Percentiles rank a stretch among this genome's conserved stretches.
Evolutionary conservation across 64 coral and sea anemone genomes (phyloP).

Genomic region (Porites australiensis): DNA sequence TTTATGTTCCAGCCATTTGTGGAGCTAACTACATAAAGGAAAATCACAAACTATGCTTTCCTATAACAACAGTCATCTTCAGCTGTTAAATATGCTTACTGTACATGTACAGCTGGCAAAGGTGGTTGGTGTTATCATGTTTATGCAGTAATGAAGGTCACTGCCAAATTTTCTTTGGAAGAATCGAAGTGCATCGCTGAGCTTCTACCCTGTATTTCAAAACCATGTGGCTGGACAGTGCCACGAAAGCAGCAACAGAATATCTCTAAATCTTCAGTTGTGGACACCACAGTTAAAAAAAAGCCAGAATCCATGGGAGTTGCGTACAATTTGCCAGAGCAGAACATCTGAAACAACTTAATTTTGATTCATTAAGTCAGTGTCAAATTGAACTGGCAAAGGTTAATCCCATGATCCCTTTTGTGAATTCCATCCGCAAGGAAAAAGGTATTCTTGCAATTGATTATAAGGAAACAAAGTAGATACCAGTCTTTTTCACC

Average conservation of each 20-base stretch:
- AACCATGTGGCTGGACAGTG: neutral
- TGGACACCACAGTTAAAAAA: conserved; percentile 5
- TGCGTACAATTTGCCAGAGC: neutral
- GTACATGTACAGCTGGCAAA: no score
- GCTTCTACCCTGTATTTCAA: no score
- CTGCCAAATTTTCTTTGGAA: neutral
- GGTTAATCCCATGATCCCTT: neutral
- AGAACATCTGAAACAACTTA: conserved; percentile 1
- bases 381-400: neutral
- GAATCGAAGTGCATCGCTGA: neutral
- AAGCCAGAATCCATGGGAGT: neutral
- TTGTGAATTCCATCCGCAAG: neutral
- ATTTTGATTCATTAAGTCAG: neutral
- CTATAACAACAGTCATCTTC: neutral
- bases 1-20: neutral
- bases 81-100: no score
- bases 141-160: neutral
- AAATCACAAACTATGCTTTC: neutral
- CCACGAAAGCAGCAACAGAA: no score
- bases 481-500: neutral
- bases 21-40: neutral
- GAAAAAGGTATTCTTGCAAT: neutral
- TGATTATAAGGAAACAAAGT: neutral
- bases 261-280: no score
- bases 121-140: neutral